Evolutionary conservation across 2,113 vertebrate genomes (phyloP).

Genomic region (Rhegmatorhina hoffmannsi): DNA sequence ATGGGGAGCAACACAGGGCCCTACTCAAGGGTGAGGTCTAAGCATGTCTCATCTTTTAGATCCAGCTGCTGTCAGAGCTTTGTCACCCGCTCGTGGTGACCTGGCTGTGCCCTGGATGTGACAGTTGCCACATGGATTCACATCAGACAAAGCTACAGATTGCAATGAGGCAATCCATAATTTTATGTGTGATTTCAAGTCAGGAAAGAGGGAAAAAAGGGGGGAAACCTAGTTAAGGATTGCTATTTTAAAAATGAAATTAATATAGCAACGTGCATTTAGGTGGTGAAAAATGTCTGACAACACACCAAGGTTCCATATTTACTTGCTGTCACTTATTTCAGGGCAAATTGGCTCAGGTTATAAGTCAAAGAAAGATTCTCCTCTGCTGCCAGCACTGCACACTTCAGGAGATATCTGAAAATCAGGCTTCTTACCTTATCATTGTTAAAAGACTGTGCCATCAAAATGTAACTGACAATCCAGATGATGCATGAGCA

Average conservation of each 20-base stretch:
- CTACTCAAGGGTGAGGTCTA: not conserved
- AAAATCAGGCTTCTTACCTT: conserved; percentile 68
- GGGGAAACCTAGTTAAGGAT: not conserved
- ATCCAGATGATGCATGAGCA: conserved; percentile 51
- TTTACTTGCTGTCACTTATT: conserved; percentile 64
- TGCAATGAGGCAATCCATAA: not conserved
- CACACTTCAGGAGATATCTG: conserved; percentile 45
- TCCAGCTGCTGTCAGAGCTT: not conserved
- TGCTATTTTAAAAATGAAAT: conserved; percentile 6
- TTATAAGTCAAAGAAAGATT: conserved; percentile 69
- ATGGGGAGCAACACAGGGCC: fast-evolving
- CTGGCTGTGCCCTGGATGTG: not conserved
- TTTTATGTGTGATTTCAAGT: not conserved
- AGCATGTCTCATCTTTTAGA: not conserved
- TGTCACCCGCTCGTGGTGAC: not conserved
- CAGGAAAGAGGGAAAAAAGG: not conserved
- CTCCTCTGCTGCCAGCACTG: conserved; percentile 66
- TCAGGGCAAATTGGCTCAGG: conserved; percentile 54
- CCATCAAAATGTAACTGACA: conserved; percentile 68
- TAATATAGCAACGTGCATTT: conserved; percentile 15
- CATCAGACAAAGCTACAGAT: not conserved
- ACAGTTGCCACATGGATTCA: not conserved
- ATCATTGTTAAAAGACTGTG: conserved; percentile 58
- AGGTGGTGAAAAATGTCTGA: conserved; percentile 31
- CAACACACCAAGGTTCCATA: conserved; percentile 43